Percentiles rank a stretch among this genome's conserved stretches.
Evolutionary conservation across 2,797 vertebrate genomes (phyloP).

Genomic region (Centroberyx gerrardi): DNA sequence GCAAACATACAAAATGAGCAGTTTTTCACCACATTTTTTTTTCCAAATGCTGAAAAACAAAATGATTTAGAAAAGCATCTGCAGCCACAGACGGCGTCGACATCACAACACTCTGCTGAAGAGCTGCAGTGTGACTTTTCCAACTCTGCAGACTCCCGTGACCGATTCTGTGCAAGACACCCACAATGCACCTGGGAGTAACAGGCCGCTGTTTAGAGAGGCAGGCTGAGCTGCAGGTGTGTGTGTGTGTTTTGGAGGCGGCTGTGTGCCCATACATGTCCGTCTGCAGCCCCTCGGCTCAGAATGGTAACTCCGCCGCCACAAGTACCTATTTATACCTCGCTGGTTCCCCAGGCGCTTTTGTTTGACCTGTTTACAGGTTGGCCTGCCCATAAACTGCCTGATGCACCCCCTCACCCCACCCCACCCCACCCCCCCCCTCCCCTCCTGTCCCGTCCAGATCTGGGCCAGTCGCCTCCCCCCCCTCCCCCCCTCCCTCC

Average conservation of each 20-base stretch:
- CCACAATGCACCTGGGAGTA: too few relatives aligned
- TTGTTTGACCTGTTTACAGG: constrained; percentile 66
- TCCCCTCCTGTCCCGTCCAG: not conserved
- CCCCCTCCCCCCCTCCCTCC: not conserved
- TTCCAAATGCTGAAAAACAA: too few relatives aligned
- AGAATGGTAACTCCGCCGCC: constrained; percentile 16
- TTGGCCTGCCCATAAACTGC: constrained; percentile 51
- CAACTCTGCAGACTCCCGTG: too few relatives aligned
- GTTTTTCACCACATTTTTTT: too few relatives aligned
- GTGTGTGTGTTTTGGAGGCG: too few relatives aligned
- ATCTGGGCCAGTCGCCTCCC: constrained; percentile 19
- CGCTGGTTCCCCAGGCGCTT: constrained; percentile 30
- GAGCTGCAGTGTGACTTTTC: too few relatives aligned
- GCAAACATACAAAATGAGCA: too few relatives aligned
- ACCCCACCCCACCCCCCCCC: not conserved
- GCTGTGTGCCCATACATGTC: constrained; percentile 52
- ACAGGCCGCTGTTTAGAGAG: too few relatives aligned
- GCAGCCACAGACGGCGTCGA: too few relatives aligned
- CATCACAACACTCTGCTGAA: too few relatives aligned
- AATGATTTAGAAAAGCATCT: too few relatives aligned
- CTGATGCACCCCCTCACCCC: not conserved
- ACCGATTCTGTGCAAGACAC: too few relatives aligned
- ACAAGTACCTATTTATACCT: constrained; percentile 62
- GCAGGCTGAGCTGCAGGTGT: constrained; percentile 32
- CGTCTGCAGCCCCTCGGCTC: constrained; percentile 27